These are phyloP conservation scores for Colistium nudipinnis DNA, from an alignment of 2,113 vertebrate species.

Conservation along the genomic window DNA sequence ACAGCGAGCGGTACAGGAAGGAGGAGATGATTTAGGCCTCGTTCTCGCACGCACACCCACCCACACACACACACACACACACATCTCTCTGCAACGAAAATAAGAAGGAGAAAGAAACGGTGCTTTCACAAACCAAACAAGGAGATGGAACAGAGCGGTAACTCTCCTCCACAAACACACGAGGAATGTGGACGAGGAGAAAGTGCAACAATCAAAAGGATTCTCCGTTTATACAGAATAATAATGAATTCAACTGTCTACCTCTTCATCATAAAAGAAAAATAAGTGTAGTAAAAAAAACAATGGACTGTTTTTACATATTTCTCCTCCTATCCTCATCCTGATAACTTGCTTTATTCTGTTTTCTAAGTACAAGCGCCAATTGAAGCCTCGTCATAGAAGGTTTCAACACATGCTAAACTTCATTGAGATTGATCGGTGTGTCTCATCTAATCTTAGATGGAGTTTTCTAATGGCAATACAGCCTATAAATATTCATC, in stretches of 20 bases:
- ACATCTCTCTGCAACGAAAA: not conserved
- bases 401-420: no score
- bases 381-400: no score
- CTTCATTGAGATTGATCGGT: no score
- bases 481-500: not conserved
- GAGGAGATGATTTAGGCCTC: constrained; percentile 12
- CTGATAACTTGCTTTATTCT: no score
- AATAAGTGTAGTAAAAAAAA: no score
- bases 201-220: no score
- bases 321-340: no score
- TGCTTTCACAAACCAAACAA: not conserved
- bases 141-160: not conserved
- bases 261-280: not conserved
- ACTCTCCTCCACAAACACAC: not conserved
- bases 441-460: no score
- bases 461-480: no score
- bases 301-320: no score
- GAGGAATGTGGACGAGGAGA: constrained; percentile 2
- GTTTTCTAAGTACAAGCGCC: no score
- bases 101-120: not conserved
- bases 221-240: not conserved
- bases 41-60: not conserved
- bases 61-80: not conserved
- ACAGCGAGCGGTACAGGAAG: constrained; percentile 2
- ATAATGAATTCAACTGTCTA: not conserved